Evolutionary conservation across 1,140 invertebrate genomes (phyloP).

Genomic region (Conus ventricosus): DNA sequence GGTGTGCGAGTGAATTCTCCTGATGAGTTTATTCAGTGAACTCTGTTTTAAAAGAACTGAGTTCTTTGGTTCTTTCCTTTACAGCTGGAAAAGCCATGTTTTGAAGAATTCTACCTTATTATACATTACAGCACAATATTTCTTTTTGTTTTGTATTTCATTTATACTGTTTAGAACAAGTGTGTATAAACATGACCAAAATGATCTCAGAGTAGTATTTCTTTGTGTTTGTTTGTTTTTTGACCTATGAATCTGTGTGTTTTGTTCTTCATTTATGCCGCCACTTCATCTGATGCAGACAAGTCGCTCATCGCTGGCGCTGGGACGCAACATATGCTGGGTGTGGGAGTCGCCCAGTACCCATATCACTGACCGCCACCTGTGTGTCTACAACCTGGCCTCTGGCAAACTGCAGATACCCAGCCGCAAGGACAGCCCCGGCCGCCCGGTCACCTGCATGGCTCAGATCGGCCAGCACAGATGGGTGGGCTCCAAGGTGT

Average conservation of each 20-base stretch:
- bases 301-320: not conserved
- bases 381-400: slow-evolving; percentile 45
- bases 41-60: too few relatives aligned
- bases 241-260: not conserved
- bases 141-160: too few relatives aligned
- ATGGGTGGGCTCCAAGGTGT: slow-evolving; percentile 50
- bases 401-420: slow-evolving; percentile 36
- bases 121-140: too few relatives aligned
- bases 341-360: slow-evolving; percentile 53
- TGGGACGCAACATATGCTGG: slow-evolving; percentile 18
- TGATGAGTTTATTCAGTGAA: too few relatives aligned
- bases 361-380: slow-evolving; percentile 31
- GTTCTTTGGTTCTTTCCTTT: too few relatives aligned
- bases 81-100: too few relatives aligned
- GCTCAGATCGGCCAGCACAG: slow-evolving; percentile 54
- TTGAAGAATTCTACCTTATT: too few relatives aligned
- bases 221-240: too few relatives aligned
- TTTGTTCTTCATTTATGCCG: not conserved
- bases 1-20: too few relatives aligned
- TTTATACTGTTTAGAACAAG: too few relatives aligned
- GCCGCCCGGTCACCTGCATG: slow-evolving; percentile 57
- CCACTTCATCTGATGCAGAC: not conserved
- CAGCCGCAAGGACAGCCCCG: slow-evolving; percentile 42
- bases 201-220: too few relatives aligned
- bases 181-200: too few relatives aligned